These are phyloP conservation scores for Tetranychus truncatus DNA, from an alignment of 2,888 invertebrate genomes.

Conservation along the genomic window DNA sequence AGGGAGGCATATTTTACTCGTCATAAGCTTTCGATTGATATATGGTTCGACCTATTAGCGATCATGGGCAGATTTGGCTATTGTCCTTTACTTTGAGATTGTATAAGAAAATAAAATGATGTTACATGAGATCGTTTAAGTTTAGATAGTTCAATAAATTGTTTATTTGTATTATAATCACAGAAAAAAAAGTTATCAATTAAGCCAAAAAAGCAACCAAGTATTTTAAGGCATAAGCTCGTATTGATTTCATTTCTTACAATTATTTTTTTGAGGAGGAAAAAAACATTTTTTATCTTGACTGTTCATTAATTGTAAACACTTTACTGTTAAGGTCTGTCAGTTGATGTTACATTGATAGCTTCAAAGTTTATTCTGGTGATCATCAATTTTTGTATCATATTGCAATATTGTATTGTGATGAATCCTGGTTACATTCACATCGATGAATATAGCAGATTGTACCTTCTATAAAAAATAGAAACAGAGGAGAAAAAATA, in stretches of 20 bases:
- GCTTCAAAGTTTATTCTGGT: background rate
- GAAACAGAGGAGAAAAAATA: background rate
- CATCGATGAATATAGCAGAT: background rate
- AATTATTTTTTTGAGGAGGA: too few species aligned
- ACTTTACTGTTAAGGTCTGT: too few species aligned
- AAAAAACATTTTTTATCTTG: too few species aligned
- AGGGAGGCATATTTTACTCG: too few species aligned
- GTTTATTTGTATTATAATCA: background rate
- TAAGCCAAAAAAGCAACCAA: background rate
- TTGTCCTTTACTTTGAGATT: too few species aligned
- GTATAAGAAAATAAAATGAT: too few species aligned
- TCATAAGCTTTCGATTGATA: too few species aligned
- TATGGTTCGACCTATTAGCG: too few species aligned
- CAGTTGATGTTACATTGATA: background rate
- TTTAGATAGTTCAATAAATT: background rate
- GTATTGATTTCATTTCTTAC: background rate
- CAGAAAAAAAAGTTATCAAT: background rate
- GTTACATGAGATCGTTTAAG: too few species aligned
- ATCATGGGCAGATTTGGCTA: too few species aligned
- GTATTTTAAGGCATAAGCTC: constrained; percentile 1
- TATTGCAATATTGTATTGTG: background rate
- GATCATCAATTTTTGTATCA: background rate
- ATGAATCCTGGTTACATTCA: background rate
- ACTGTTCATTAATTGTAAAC: too few species aligned
- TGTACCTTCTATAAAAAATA: background rate